A percentile compares a stretch with the other conserved stretches of the same genome.
Conservation (phyloP, 2,113 vertebrate species). For the Sprattus sprattus region DNA sequence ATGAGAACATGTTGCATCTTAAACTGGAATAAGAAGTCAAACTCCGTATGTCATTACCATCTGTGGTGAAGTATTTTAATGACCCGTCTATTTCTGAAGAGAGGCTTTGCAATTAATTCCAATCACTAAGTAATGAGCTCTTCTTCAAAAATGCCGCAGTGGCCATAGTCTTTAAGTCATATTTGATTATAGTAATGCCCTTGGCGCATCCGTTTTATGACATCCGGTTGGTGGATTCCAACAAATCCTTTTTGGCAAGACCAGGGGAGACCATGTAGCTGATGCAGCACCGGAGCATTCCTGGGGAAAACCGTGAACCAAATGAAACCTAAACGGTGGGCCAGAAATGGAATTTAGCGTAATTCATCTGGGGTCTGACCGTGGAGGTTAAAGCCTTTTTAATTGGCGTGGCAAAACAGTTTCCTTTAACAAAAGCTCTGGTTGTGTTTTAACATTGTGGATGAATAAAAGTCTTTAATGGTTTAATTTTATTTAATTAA, state of each 20-base stretch:
- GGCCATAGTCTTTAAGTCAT: background rate
- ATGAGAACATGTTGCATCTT: background rate
- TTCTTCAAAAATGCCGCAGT: background rate
- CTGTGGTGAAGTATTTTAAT: conserved; percentile 1
- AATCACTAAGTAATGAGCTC: background rate
- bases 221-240: background rate
- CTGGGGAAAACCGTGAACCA: background rate
- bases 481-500: conserved; percentile 87
- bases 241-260: background rate
- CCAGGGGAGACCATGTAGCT: background rate
- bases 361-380: background rate
- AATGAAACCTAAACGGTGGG: background rate
- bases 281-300: background rate
- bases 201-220: background rate
- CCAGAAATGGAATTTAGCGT: background rate
- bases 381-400: background rate
- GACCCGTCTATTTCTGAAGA: background rate
- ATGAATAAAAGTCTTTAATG: conserved; percentile 64
- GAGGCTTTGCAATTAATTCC: background rate
- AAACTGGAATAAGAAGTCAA: background rate
- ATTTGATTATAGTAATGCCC: background rate
- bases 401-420: conserved; percentile 16
- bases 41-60: background rate
- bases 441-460: conserved; percentile 59
- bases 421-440: conserved; percentile 24